These are phyloP conservation scores for Dreissena polymorpha DNA, from an alignment of 1,140 invertebrate genomes.

Conservation along the genomic window DNA sequence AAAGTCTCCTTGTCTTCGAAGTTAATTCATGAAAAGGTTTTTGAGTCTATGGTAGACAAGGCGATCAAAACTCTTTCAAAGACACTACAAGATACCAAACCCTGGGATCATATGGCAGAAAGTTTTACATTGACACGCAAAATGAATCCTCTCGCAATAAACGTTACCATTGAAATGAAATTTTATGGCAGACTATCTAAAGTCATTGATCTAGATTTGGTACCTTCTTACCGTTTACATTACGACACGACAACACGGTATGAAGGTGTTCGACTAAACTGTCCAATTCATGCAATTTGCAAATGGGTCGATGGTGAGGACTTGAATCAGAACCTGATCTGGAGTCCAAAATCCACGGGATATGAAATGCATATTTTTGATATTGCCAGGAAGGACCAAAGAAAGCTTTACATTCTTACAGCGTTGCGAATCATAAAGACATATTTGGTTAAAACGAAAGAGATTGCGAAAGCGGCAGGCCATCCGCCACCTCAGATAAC, in stretches of 20 bases:
- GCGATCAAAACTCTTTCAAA: not conserved
- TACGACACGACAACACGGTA: not conserved
- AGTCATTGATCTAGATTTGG: conserved; percentile 35
- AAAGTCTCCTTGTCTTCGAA: conserved; percentile 4
- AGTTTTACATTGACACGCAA: not conserved
- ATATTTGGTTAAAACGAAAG: conserved; percentile 28
- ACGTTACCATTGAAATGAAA: not conserved
- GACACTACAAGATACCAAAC: too few relatives aligned
- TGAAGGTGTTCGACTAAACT: not conserved
- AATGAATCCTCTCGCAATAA: not conserved
- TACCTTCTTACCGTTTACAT: conserved; percentile 17
- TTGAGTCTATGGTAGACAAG: conserved; percentile 40
- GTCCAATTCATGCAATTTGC: conserved; percentile 34
- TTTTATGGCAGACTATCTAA: not conserved
- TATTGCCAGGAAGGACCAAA: not conserved
- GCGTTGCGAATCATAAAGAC: conserved; percentile 11
- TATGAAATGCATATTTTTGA: not conserved
- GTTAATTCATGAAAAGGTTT: conserved; percentile 18
- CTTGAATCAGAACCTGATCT: not conserved
- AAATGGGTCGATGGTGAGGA: conserved; percentile 42
- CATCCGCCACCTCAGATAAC: conserved; percentile 3
- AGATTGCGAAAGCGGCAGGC: not conserved
- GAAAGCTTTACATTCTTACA: conserved; percentile 3
- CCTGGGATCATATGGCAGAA: too few relatives aligned
- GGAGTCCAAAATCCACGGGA: not conserved